These are phyloP conservation scores for Potamilus streckersoni DNA, from an alignment of 1,140 invertebrate genomes.

Conservation along the genomic window DNA sequence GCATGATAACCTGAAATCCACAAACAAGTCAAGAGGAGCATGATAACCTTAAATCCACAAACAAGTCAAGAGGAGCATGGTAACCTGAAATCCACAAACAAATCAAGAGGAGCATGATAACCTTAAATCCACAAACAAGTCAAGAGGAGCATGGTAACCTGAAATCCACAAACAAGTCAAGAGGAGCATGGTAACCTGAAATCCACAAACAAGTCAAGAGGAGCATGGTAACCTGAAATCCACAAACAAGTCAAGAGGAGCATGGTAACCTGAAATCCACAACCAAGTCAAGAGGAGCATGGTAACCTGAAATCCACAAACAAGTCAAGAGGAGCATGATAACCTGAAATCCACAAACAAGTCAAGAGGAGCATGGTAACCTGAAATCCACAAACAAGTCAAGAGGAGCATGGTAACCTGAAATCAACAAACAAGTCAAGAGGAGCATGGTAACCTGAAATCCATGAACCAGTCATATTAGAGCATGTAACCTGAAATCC, in stretches of 20 bases:
- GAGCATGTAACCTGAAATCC: conserved; percentile 79
- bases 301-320: conserved; percentile 76
- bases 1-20: conserved; percentile 82
- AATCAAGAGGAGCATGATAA: too few species aligned
- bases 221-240: conserved; percentile 84
- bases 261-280: too few species aligned
- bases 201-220: conserved; percentile 90
- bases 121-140: conserved; percentile 89
- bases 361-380: conserved; percentile 92
- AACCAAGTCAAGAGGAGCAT: conserved; percentile 91
- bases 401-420: too few species aligned
- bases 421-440: conserved; percentile 83
- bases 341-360: conserved; percentile 89
- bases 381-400: conserved; percentile 59
- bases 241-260: too few species aligned
- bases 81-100: conserved; percentile 74
- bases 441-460: conserved; percentile 86
- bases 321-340: too few species aligned
- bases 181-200: too few species aligned
- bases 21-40: too few species aligned
- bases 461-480: not conserved
- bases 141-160: conserved; percentile 92
- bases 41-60: too few species aligned
- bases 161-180: conserved; percentile 11
- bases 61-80: conserved; percentile 91